phyloP scores from a whole-genome alignment of 2,797 vertebrate genomes.

The Remorina albescens region DNA sequence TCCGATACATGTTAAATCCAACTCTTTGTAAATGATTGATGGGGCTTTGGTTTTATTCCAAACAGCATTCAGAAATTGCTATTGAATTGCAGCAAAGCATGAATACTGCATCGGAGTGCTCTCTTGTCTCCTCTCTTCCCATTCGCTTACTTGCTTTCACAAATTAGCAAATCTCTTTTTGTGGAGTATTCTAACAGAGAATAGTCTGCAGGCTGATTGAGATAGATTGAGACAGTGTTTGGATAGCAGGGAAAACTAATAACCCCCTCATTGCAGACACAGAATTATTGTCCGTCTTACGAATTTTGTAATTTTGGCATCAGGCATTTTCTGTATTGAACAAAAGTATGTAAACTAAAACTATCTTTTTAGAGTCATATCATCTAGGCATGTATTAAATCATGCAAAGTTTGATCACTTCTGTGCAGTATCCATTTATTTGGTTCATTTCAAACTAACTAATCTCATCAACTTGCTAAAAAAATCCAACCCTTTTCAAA shows the following conservation, averaged over 20 bases:
- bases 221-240: slow-evolving; percentile 51
- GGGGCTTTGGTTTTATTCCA: slow-evolving; percentile 53
- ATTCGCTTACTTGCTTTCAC: slow-evolving; percentile 30
- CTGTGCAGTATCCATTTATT: background rate
- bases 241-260: slow-evolving; percentile 46
- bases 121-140: slow-evolving; percentile 36
- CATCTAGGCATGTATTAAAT: slow-evolving; percentile 24
- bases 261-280: slow-evolving; percentile 25
- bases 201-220: slow-evolving; percentile 29
- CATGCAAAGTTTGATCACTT: slow-evolving; percentile 16
- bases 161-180: slow-evolving; percentile 53
- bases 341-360: background rate
- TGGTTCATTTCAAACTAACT: background rate
- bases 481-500: background rate
- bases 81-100: slow-evolving; percentile 57
- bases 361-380: slow-evolving; percentile 7
- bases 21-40: slow-evolving; percentile 62
- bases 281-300: slow-evolving; percentile 4
- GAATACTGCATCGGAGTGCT: slow-evolving; percentile 48
- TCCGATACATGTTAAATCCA: slow-evolving; percentile 56
- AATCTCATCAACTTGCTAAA: background rate
- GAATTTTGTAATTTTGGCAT: slow-evolving; percentile 4
- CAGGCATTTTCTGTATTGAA: background rate
- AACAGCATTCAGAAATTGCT: slow-evolving; percentile 56
- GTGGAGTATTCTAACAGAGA: slow-evolving; percentile 36